A percentile compares a stretch with the other conserved stretches of the same genome.
These are phyloP conservation scores for Nomada flava DNA, from an alignment of 2,888 invertebrate genomes.

Conservation along the genomic window DNA sequence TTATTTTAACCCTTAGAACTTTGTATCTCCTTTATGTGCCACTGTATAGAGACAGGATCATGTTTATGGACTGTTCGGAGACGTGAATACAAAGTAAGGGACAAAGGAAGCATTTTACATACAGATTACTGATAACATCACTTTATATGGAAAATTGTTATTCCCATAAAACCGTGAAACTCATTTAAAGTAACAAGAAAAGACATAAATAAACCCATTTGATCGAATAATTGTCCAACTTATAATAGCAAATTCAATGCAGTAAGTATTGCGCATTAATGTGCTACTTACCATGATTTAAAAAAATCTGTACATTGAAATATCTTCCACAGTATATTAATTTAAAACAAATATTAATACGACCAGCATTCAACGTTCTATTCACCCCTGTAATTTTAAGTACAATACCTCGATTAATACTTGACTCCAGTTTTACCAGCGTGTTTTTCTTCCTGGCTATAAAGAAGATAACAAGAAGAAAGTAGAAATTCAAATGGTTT, in stretches of 20 bases:
- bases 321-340: neutral
- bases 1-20: neutral
- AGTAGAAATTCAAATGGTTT: too few species aligned
- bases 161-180: neutral
- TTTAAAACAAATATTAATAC: neutral
- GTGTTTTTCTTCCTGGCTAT: neutral
- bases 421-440: too few species aligned
- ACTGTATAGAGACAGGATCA: neutral
- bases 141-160: neutral
- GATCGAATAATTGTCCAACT: too few species aligned
- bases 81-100: neutral
- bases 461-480: too few species aligned
- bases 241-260: too few species aligned
- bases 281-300: neutral
- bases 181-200: too few species aligned
- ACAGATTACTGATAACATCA: neutral
- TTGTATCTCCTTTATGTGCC: neutral
- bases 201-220: too few species aligned
- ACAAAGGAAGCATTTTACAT: neutral
- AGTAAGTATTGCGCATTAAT: neutral
- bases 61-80: neutral
- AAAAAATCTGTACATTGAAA: neutral
- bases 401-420: too few species aligned
- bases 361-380: neutral
- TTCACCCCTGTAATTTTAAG: neutral